A percentile compares a stretch with the other conserved stretches of the same genome.
Conservation (phyloP, 2,797 vertebrate species). For the Eulemur rubriventer region DNA sequence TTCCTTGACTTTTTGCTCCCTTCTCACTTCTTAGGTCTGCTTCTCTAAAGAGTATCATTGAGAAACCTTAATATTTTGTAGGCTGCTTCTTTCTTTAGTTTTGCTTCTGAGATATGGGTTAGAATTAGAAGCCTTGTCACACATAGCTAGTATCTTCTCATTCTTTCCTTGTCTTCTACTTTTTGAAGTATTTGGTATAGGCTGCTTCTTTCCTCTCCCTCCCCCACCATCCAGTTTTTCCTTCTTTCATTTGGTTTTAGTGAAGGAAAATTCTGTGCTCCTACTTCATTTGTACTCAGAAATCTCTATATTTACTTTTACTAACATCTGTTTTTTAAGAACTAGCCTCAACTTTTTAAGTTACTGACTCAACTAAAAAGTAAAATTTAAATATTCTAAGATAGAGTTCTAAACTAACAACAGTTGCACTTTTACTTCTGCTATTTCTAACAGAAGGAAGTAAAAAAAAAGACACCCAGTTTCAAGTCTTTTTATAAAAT, state of each 20-base stretch:
- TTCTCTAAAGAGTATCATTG: neutral
- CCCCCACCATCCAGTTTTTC: neutral
- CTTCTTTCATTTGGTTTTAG: neutral
- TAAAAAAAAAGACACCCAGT: constrained; percentile 30
- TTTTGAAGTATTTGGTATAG: neutral
- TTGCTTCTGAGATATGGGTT: neutral
- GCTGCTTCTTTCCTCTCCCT: neutral
- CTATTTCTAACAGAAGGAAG: constrained; percentile 55
- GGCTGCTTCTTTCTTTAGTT: neutral
- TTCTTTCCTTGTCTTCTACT: neutral
- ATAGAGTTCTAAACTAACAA: constrained; percentile 14
- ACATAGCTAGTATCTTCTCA: neutral
- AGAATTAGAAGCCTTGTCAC: neutral
- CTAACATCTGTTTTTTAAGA: neutral
- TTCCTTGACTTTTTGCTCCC: neutral
- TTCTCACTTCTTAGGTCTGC: neutral
- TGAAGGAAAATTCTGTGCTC: constrained; percentile 23
- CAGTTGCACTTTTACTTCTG: constrained; percentile 52
- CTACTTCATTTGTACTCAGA: constrained; percentile 11
- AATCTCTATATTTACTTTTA: constrained; percentile 6
- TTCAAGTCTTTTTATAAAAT: constrained; percentile 51
- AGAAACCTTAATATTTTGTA: neutral
- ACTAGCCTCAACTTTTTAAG: constrained; percentile 2
- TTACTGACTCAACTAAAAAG: constrained; percentile 39
- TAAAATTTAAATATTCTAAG: constrained; percentile 23